Base-by-base conservation (phyloP, 2,888 invertebrate genomes). In the Bombyx huttoni region DNA sequence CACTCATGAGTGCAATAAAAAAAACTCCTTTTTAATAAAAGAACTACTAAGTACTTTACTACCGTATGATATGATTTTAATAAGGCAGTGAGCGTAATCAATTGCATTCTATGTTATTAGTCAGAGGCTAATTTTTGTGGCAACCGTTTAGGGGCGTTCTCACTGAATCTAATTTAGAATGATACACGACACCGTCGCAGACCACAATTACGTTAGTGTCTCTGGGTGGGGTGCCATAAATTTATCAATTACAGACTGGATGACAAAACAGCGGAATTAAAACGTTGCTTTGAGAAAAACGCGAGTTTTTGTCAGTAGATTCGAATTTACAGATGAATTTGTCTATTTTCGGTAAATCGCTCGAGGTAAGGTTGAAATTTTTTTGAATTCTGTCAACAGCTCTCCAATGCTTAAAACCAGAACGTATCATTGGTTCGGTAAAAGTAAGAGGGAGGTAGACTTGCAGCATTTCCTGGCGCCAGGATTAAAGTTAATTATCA, bases 111-210 rank as follows among this genome's bases (percentile, higher is more conserved):
- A 12, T 40, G 40, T 40, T n/a, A 40, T 40, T 10, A 40, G 7
- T 7, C 3, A 40, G 40, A 40, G 40, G 12, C 40, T 40, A 24
- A 24, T 24, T 24, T 24, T 24, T 1, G 8, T 12, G 40, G 40
- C 34, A 51, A 13, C 52, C 34, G 46, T 51, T 51, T 50, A 45
- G 14, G 34, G 49, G 57, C 60, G 61, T 74, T 77, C 68, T 68
- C 67, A 72, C 66, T 68, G 74, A 82, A 86, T 86, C 83, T 83
- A 86, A 87, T 87, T 87, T 83, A 68, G 73, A 82, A 75, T 84
- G 86, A 84, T 85, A 81, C 81, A 81, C 73, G 71, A 79, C 77
- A 73, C 73, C 66, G 73, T 70, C 70, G 65, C 68, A 68, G 69
- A 63, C 85, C 87, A 73, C 85, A 86, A 86, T 84, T 81, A 76